Percentiles rank a stretch among this genome's conserved stretches.
phyloP scores from a whole-genome alignment of 2,888 invertebrate genomes.

The Drosophila macrospina region DNA sequence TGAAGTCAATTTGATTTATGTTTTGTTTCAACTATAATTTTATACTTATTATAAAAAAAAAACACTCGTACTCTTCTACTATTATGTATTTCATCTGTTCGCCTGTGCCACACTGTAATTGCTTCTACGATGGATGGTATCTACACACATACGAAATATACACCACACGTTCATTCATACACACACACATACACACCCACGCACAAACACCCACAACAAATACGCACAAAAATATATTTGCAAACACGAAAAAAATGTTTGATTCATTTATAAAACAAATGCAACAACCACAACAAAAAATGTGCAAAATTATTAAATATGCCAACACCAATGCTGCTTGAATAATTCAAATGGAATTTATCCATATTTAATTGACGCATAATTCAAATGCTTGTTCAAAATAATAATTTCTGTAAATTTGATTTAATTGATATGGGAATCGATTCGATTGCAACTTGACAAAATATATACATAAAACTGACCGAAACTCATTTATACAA shows the following conservation, averaged over 20 bases:
- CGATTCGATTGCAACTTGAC: conserved; percentile 31
- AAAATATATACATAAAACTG: conserved; percentile 32
- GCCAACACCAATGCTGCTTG: conserved; percentile 63
- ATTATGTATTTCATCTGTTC: conserved; percentile 85
- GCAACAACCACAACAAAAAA: conserved; percentile 34
- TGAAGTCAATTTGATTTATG: conserved; percentile 37
- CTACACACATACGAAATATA: conserved; percentile 52
- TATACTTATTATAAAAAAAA: conserved; percentile 64
- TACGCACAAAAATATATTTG: conserved; percentile 1
- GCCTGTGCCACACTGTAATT: conserved; percentile 82
- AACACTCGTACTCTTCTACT: conserved; percentile 78
- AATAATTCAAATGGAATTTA: conserved; percentile 69
- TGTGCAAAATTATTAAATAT: conserved; percentile 49
- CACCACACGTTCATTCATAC: conserved; percentile 25
- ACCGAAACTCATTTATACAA: neutral
- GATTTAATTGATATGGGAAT: conserved; percentile 38
- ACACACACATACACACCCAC: conserved; percentile 17
- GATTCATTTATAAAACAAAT: conserved; percentile 33
- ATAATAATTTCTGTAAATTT: conserved; percentile 47
- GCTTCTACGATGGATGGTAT: conserved; percentile 84
- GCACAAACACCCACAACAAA: conserved; percentile 15
- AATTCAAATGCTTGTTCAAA: conserved; percentile 68
- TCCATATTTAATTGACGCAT: conserved; percentile 63
- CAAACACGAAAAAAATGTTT: conserved; percentile 22
- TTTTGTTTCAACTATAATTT: conserved; percentile 51